phyloP scores from a whole-genome alignment of 2,113 vertebrate species.

The Oplegnathus fasciatus region DNA sequence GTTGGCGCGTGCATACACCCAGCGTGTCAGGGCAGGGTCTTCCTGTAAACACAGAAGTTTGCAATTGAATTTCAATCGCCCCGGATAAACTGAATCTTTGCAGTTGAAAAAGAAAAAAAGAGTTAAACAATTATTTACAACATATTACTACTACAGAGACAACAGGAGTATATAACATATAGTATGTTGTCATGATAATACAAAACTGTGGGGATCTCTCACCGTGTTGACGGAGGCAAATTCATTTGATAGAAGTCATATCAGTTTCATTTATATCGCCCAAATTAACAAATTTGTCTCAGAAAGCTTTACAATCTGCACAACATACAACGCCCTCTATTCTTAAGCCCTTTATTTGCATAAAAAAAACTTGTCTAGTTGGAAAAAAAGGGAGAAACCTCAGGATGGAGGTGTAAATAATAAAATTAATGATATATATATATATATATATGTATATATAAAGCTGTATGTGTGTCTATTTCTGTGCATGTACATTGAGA shows the following conservation, averaged over 20 bases:
- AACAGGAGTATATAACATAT: not conserved
- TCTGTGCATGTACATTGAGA: too few species aligned
- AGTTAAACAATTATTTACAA: not conserved
- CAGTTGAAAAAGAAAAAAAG: not conserved
- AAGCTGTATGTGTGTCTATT: too few species aligned
- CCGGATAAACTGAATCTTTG: not conserved
- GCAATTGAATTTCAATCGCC: not conserved
- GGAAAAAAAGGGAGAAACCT: too few species aligned
- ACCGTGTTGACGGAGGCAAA: not conserved
- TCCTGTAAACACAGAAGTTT: slow-evolving; percentile 83
- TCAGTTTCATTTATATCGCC: not conserved
- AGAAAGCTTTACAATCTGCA: not conserved
- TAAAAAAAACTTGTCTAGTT: too few species aligned
- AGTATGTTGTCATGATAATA: not conserved
- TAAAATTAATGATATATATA: not conserved
- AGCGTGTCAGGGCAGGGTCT: slow-evolving; percentile 90
- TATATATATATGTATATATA: too few species aligned
- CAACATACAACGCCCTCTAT: not conserved
- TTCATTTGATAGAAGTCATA: not conserved
- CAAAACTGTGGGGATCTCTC: not conserved
- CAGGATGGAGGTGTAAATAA: not conserved
- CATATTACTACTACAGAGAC: not conserved
- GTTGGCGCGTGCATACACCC: slow-evolving; percentile 87
- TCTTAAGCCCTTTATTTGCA: not conserved
- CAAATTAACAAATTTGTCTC: not conserved